Conservation (phyloP, 1,140 invertebrate species). For the Belonocnema kinseyi region DNA sequence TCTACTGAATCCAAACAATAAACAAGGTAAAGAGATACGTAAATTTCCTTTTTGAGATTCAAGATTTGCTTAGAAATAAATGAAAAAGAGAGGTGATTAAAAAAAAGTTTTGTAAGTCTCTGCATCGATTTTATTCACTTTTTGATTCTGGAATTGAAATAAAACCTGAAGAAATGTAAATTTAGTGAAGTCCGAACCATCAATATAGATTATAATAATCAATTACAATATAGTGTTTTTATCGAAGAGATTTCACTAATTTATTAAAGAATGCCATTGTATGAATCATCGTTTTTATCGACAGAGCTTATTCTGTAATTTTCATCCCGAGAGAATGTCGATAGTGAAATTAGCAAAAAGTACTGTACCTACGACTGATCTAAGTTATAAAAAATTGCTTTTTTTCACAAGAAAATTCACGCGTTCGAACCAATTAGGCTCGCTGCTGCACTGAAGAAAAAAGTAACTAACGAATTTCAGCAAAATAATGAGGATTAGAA, state of each 20-base stretch:
- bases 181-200: too few relatives aligned
- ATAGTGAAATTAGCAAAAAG: background rate
- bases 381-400: background rate
- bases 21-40: too few relatives aligned
- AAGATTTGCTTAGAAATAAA: too few relatives aligned
- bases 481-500: background rate
- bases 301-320: constrained; percentile 9
- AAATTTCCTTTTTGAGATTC: too few relatives aligned
- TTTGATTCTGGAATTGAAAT: too few relatives aligned
- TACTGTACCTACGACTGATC: background rate
- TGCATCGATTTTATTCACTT: too few relatives aligned
- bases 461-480: background rate
- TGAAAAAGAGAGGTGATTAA: too few relatives aligned
- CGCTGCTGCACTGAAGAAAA: background rate
- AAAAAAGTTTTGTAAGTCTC: too few relatives aligned
- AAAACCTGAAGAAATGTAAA: too few relatives aligned
- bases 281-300: background rate
- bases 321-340: background rate
- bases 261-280: background rate
- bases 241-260: background rate
- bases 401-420: background rate
- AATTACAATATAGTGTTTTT: background rate
- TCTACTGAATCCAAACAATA: too few relatives aligned
- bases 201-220: too few relatives aligned
- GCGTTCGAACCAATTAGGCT: background rate